Evolutionary conservation across 2,113 vertebrate species (phyloP).

Genomic region (Caretta caretta): DNA sequence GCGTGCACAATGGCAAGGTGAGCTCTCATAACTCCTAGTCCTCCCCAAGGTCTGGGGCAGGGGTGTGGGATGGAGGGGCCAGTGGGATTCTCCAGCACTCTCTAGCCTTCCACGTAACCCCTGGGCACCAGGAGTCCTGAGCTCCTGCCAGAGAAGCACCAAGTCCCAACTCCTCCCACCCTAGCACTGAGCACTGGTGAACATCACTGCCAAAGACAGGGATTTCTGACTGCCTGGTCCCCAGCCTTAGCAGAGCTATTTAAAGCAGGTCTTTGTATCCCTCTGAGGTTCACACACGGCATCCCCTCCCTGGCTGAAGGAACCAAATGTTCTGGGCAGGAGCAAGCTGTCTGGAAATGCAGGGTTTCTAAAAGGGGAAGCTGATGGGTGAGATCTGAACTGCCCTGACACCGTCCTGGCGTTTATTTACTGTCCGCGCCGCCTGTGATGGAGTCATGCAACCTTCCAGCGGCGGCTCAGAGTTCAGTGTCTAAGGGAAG

Average conservation of each 20-base stretch:
- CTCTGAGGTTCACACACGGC: rapidly evolving
- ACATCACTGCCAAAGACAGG: background rate
- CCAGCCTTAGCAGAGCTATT: background rate
- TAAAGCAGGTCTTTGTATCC: background rate
- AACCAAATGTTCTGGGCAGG: background rate
- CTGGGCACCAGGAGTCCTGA: background rate
- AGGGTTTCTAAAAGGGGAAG: background rate
- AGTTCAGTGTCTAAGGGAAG: background rate
- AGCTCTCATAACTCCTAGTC: background rate
- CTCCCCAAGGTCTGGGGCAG: background rate
- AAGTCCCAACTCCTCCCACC: rapidly evolving
- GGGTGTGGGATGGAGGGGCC: background rate
- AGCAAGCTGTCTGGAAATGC: background rate
- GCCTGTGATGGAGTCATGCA: background rate
- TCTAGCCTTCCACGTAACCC: background rate
- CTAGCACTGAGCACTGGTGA: background rate
- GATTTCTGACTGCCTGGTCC: background rate
- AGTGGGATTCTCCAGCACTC: background rate
- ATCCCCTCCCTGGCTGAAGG: rapidly evolving
- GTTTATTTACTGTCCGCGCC: background rate
- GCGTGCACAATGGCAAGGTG: background rate
- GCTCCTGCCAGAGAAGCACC: background rate
- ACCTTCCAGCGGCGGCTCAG: background rate
- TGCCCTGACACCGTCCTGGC: background rate
- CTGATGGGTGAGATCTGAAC: background rate